phyloP scores from a whole-genome alignment of 2,113 vertebrate species.

The Ptilorrhoa leucosticta region DNA sequence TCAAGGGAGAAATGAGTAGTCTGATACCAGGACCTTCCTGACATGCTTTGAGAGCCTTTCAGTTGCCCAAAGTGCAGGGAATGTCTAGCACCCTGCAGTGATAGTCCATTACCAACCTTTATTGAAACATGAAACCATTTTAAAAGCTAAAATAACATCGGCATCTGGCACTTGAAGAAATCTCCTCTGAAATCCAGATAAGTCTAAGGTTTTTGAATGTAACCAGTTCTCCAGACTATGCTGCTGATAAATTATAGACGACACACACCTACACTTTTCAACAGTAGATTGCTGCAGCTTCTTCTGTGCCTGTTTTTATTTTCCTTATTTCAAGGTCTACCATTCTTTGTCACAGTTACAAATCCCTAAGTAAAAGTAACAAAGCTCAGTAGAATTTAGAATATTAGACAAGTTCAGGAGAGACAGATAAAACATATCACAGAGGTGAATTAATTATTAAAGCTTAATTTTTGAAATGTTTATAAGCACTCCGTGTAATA shows the following conservation, averaged over 20 bases:
- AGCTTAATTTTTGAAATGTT: neutral
- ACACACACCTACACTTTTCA: neutral
- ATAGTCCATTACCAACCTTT: neutral
- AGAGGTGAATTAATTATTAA: neutral
- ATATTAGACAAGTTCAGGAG: neutral
- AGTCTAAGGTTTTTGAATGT: neutral
- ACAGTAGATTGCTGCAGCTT: neutral
- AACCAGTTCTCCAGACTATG: neutral
- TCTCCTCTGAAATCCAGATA: neutral
- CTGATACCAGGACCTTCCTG: neutral
- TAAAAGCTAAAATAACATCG: neutral
- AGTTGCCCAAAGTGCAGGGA: neutral
- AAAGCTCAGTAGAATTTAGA: neutral
- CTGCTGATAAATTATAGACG: neutral
- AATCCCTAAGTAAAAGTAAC: neutral
- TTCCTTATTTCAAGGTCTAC: conserved; percentile 7
- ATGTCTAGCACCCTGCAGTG: neutral
- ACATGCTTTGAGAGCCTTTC: neutral
- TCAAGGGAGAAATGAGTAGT: neutral
- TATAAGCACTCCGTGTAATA: neutral
- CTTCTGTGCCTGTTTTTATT: conserved; percentile 45
- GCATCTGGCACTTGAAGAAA: neutral
- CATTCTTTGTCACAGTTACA: neutral
- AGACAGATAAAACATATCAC: neutral
- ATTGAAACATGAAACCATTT: neutral